These are phyloP conservation scores for Tanypteryx hageni DNA, from an alignment of 2,888 invertebrate species.

Conservation along the genomic window DNA sequence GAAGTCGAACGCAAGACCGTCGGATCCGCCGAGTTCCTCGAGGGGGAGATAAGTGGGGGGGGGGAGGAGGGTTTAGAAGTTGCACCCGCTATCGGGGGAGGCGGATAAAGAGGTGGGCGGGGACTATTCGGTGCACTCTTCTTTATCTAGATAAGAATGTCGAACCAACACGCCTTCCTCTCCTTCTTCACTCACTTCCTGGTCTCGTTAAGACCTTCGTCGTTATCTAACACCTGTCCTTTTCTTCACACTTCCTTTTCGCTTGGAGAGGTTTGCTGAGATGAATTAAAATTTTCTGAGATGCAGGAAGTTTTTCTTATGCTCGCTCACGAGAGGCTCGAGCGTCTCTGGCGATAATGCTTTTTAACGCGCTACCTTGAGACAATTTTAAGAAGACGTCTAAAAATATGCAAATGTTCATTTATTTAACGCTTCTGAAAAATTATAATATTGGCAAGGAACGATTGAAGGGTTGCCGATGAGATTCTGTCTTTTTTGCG, in stretches of 20 bases:
- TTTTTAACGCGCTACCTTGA: too few relatives aligned
- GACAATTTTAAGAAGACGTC: too few relatives aligned
- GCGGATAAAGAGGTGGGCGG: not conserved
- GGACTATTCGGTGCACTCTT: not conserved
- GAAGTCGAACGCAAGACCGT: not conserved
- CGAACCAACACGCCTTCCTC: not conserved
- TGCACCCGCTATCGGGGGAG: not conserved
- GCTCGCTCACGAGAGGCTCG: too few relatives aligned
- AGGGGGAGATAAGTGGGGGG: not conserved
- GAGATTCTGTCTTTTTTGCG: too few relatives aligned
- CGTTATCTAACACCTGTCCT: conserved; percentile 3
- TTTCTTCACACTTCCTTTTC: not conserved
- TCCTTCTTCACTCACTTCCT: not conserved
- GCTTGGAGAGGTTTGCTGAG: too few relatives aligned
- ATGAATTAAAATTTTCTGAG: too few relatives aligned
- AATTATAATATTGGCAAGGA: too few relatives aligned
- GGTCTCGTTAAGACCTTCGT: not conserved
- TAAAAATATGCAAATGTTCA: too few relatives aligned
- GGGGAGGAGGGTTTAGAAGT: not conserved
- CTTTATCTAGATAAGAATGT: not conserved
- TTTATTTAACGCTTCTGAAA: too few relatives aligned
- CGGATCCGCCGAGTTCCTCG: not conserved
- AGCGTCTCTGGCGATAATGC: too few relatives aligned
- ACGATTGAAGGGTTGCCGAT: too few relatives aligned
- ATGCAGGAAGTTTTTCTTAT: too few relatives aligned